Base-by-base conservation (phyloP, 2,113 vertebrate genomes). In the Lycaon pictus region DNA sequence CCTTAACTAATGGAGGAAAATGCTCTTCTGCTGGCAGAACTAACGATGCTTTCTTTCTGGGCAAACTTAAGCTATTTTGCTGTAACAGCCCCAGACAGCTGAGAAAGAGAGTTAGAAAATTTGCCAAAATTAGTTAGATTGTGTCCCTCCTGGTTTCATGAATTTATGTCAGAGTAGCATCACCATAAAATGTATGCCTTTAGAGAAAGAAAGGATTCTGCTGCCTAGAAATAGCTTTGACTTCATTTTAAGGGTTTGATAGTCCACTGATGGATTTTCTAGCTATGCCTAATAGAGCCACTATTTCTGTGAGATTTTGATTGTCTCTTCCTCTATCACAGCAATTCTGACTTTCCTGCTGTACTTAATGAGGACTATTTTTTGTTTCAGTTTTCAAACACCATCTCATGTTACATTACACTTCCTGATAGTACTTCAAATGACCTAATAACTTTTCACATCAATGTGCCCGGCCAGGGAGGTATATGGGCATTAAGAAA, bases 201-300 rank as follows among this genome's bases (percentile, higher is more conserved):
- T 27, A 55, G 85, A 81, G 9, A 55, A 37, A 62, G 32, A 84
- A 83, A 72, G 37, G 23, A 32, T 8, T 74, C 83, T 89, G 65
- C 37, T 63, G 15, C 80, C n/a, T 55, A 65, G 37, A 81, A 60
- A 71, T 12, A 74, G 62, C 67, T 65, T 29, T 95, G 58, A 76
- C 37, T 93, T 97, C 65, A 69, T 48, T 90, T 88, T 72, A n/a
- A 83, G n/a, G n/a, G 51, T 91, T 65, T 27, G 72, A 32, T 80
- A 65, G 55, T 77, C 43, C 51, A 37, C 43, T 60, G 32, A 67
- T 48, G 23, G 22, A 16, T 20, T 35, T 88, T 86, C 16, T 32
- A 69, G 55, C 19, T 95, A 0, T 82, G 25, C 1, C 58, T 82
- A 17, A 11, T 11, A 12, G 1, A 51, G 19, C 60, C 83, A 69